A percentile compares a stretch with the other conserved stretches of the same genome.
These are phyloP conservation scores for Camponotus fellah DNA, from an alignment of 2,888 invertebrate species.

Conservation along the genomic window DNA sequence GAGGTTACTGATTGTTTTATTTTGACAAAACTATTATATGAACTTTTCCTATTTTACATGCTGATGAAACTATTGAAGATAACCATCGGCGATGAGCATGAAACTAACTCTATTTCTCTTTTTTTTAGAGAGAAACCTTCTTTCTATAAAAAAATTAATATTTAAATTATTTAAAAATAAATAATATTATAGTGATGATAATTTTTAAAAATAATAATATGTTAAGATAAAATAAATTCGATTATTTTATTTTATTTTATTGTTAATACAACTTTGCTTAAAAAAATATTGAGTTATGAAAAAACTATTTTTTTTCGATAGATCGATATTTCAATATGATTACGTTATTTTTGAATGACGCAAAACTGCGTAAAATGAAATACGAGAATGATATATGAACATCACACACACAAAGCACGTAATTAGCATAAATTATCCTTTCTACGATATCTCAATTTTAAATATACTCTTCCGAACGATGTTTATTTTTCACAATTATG, in stretches of 20 bases:
- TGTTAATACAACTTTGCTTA: not conserved
- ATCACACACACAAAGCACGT: not conserved
- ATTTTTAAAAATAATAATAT: not conserved
- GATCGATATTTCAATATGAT: not conserved
- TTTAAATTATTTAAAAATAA: not conserved
- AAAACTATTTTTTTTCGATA: not conserved
- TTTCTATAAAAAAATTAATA: not conserved
- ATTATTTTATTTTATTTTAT: not conserved
- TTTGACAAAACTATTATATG: not conserved
- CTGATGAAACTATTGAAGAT: not conserved
- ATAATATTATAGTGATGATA: not conserved
- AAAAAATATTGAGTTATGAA: not conserved
- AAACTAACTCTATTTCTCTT: not conserved
- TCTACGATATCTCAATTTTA: not conserved
- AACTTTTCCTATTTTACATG: not conserved
- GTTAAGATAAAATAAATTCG: not conserved
- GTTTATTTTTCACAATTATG: not conserved
- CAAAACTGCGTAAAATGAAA: not conserved
- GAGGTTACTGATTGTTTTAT: slow-evolving; percentile 85
- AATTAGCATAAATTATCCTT: not conserved
- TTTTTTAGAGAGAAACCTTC: not conserved
- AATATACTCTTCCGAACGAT: not conserved
- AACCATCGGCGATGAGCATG: not conserved
- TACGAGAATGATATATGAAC: not conserved
- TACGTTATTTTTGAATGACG: not conserved